phyloP scores from a whole-genome alignment of 1,140 invertebrate species.

The Choristoneura fumiferana region DNA sequence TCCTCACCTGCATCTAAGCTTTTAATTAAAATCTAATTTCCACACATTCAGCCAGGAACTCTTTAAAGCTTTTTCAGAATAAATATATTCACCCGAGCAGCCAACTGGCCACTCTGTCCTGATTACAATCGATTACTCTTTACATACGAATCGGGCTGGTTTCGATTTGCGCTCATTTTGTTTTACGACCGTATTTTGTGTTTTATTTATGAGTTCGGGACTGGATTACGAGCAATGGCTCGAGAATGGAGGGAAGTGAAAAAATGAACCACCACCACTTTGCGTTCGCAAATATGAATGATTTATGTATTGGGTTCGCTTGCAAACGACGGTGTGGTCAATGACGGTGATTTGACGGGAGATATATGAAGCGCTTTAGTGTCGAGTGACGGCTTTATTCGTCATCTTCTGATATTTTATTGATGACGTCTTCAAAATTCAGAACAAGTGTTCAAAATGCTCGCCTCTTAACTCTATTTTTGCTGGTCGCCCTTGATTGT shows the following conservation, averaged over 20 bases:
- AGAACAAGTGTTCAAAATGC: too few species aligned
- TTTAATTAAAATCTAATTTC: too few species aligned
- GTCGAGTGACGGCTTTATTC: neutral
- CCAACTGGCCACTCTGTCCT: neutral
- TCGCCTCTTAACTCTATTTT: too few species aligned
- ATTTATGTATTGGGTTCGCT: slow-evolving; percentile 7
- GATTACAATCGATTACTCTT: neutral
- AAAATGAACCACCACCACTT: slow-evolving; percentile 11
- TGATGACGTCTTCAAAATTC: too few species aligned
- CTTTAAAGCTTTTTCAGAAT: too few species aligned
- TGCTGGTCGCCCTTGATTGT: too few species aligned
- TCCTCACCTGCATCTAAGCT: too few species aligned
- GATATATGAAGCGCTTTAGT: neutral
- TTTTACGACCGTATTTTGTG: slow-evolving; percentile 14
- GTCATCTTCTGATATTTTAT: neutral
- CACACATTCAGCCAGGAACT: too few species aligned
- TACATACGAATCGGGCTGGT: neutral
- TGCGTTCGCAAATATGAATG: neutral
- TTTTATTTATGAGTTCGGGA: slow-evolving; percentile 3
- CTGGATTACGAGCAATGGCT: neutral
- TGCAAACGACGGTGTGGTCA: neutral
- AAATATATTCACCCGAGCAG: neutral
- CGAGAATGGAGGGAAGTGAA: slow-evolving; percentile 8
- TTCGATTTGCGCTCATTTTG: slow-evolving; percentile 10
- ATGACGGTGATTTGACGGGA: neutral